Percentiles rank a stretch among this genome's conserved stretches.
phyloP scores from a whole-genome alignment of 2,797 vertebrate genomes.

The Loriculus beryllinus region DNA sequence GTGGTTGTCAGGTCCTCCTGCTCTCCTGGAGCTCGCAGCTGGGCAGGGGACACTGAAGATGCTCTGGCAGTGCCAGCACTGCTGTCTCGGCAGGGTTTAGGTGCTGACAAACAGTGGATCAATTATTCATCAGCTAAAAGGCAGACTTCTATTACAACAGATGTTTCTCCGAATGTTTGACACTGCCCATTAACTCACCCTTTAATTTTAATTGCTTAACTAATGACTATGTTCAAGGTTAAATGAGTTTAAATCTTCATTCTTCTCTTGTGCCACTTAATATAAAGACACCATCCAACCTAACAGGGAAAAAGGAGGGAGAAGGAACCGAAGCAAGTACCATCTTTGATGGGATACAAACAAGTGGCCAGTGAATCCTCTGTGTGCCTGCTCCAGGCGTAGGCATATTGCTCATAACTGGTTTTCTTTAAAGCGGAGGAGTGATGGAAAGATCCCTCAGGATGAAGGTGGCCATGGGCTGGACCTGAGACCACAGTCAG shows the following conservation, averaged over 20 bases:
- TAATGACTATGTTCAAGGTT: constrained; percentile 71
- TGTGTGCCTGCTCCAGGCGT: accelerated
- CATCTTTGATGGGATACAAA: background rate
- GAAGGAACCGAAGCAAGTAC: background rate
- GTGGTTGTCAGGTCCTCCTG: background rate
- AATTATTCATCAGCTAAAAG: constrained; percentile 73
- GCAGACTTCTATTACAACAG: constrained; percentile 68
- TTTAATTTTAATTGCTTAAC: constrained; percentile 75
- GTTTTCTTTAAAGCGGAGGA: background rate
- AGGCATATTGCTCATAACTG: background rate
- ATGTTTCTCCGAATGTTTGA: constrained; percentile 73
- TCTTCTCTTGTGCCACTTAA: background rate
- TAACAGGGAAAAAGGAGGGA: background rate
- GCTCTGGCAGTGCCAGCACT: background rate
- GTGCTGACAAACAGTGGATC: constrained; percentile 42
- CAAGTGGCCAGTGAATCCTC: background rate
- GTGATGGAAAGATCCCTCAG: background rate
- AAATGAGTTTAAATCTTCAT: constrained; percentile 66
- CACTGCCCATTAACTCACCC: constrained; percentile 74
- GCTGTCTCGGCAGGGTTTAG: background rate
- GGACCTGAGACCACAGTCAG: background rate
- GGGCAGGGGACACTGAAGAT: background rate
- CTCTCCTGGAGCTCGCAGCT: background rate
- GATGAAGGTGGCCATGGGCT: accelerated
- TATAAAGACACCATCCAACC: background rate